Base-by-base conservation (phyloP, 2,888 invertebrate genomes). In the Liodrosophila aerea region DNA sequence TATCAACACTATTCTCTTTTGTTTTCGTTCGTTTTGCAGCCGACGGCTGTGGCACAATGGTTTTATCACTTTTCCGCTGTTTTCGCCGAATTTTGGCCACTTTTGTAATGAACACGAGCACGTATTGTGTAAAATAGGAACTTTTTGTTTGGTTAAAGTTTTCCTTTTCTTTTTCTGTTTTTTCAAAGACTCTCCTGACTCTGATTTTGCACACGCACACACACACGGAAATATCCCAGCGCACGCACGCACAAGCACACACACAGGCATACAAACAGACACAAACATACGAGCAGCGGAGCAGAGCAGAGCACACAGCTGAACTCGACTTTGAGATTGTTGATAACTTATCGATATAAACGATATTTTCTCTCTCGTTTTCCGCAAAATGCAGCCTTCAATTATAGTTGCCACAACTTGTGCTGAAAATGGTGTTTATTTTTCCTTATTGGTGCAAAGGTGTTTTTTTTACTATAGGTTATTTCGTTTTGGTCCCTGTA, bases 41-140 rank as follows among this genome's bases (percentile, higher is more conserved):
- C 39, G 65, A 67, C 67, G 67, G 68, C 56, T 78, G 85, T 65
- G 64, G 78, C 76, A 65, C 82, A 67, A 56, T 82, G 53, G 51
- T 72, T 78, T 83, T 86, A 70, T 83, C 81, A 75, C 76, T 61
- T 70, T 86, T 86, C 67, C 86, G 80, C 71, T 76, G 76, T 85
- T 87, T 86, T 82, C 86, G 84, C 62, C 86, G 71, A 85, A 87
- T 86, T 75, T 87, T 86, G 86, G 74, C 71, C 84, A 86, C 73
- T 86, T 80, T 86, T 65, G 50, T 47, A 64, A 52, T 46, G 49
- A 61, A 61, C 64, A 64, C 64, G 62, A 66, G 8, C 61, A 64
- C 74, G 51, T 54, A 66, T 73, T 63, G 70, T 59, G 58, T 64
- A 63, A 61, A 72, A 68, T 75, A 76, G 75, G 75, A 74, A 74